These are phyloP conservation scores for Rhinoraja longicauda DNA, from an alignment of 2,797 vertebrate species.

Conservation along the genomic window DNA sequence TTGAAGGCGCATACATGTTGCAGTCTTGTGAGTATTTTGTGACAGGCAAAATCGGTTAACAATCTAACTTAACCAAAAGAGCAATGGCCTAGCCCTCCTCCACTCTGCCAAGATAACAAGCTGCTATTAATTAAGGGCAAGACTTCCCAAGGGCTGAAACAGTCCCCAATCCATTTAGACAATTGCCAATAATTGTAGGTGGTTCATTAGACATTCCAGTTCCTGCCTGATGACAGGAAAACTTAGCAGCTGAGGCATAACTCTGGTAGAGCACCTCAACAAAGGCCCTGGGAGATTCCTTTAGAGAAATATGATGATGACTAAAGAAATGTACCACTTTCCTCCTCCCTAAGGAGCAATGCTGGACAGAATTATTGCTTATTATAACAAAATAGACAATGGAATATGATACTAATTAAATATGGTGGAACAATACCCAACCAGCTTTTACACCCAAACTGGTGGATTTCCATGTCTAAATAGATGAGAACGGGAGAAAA, in stretches of 20 bases:
- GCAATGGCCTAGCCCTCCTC: background rate
- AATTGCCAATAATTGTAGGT: background rate
- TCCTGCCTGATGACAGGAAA: background rate
- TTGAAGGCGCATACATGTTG: background rate
- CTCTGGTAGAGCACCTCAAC: background rate
- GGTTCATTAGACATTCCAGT: conserved; percentile 27
- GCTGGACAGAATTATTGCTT: background rate
- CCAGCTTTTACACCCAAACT: background rate
- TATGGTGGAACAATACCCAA: background rate
- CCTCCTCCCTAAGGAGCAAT: background rate
- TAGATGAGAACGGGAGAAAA: background rate
- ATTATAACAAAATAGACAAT: background rate
- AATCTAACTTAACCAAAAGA: background rate
- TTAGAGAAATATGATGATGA: conserved; percentile 6
- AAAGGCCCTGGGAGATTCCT: background rate
- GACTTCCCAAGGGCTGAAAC: background rate
- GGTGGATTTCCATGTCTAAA: background rate
- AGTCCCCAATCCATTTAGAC: background rate
- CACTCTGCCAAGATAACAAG: background rate
- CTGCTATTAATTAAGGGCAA: background rate
- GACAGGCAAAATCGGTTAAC: background rate
- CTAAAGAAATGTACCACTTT: background rate
- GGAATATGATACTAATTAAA: conserved; percentile 4
- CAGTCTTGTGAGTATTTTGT: background rate
- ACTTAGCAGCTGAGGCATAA: background rate